Conservation (phyloP, 2,888 invertebrate genomes). For the Pollenia angustigena region DNA sequence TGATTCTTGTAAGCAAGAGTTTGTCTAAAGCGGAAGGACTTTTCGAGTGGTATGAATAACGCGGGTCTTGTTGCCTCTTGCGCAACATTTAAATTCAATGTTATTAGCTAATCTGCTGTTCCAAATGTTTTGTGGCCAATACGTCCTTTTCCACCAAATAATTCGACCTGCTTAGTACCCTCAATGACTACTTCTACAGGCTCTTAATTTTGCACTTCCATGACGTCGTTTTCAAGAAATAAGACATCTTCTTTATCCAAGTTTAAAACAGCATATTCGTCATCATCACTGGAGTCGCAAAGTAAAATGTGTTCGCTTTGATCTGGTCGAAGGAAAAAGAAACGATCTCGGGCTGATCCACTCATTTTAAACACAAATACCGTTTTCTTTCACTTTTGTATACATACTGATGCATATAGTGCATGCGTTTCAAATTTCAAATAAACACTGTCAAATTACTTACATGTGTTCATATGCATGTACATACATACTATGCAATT, state of each 20-base stretch:
- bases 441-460: constrained; percentile 4
- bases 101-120: not conserved
- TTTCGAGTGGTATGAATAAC: not conserved
- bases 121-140: not conserved
- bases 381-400: not conserved
- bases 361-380: not conserved
- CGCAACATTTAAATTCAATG: not conserved
- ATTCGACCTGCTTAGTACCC: not conserved
- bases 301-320: not conserved
- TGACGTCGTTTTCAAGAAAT: not conserved
- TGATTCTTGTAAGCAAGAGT: not conserved
- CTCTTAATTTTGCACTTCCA: not conserved
- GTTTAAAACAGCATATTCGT: not conserved
- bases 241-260: not conserved
- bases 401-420: not conserved
- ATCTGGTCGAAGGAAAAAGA: no score
- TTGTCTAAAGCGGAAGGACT: not conserved
- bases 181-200: not conserved
- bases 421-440: no score
- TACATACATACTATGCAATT: no score
- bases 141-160: no score
- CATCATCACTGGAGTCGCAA: not conserved
- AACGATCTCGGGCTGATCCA: no score
- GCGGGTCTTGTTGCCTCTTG: not conserved
- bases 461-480: not conserved